These are phyloP conservation scores for Cheirogaleus major DNA, from an alignment of 2,797 vertebrate genomes.

Conservation along the genomic window DNA sequence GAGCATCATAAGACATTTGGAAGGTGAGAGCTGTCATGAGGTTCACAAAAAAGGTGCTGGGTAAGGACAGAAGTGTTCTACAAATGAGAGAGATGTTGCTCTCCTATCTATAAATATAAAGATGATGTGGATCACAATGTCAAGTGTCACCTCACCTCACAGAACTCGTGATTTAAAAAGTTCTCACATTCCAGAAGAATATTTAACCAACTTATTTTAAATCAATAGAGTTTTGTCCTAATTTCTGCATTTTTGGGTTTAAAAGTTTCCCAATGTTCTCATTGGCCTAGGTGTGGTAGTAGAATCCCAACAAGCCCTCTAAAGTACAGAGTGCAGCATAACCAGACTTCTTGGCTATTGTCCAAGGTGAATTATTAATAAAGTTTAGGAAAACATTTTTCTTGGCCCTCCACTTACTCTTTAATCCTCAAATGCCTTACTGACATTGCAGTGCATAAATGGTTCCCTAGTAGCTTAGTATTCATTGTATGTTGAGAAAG, in stretches of 20 bases:
- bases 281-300: not conserved
- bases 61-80: not conserved
- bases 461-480: not conserved
- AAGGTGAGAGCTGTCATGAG: not conserved
- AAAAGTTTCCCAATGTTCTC: not conserved
- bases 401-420: not conserved
- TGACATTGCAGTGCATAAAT: not conserved
- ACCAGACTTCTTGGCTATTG: not conserved
- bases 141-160: not conserved
- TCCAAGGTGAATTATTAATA: conserved; percentile 15
- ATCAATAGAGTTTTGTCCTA: not conserved
- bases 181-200: not conserved
- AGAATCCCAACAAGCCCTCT: not conserved
- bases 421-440: not conserved
- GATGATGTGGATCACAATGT: not conserved
- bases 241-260: not conserved
- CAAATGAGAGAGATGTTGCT: not conserved
- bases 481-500: not conserved
- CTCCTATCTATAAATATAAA: conserved; percentile 15
- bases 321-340: not conserved
- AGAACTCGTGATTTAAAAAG: not conserved
- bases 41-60: not conserved
- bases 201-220: conserved; percentile 39
- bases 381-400: conserved; percentile 14
- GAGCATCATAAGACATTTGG: not conserved